A percentile compares a stretch with the other conserved stretches of the same genome.
These are phyloP conservation scores for Homalodisca vitripennis DNA, from an alignment of 1,140 invertebrate genomes.

Conservation along the genomic window DNA sequence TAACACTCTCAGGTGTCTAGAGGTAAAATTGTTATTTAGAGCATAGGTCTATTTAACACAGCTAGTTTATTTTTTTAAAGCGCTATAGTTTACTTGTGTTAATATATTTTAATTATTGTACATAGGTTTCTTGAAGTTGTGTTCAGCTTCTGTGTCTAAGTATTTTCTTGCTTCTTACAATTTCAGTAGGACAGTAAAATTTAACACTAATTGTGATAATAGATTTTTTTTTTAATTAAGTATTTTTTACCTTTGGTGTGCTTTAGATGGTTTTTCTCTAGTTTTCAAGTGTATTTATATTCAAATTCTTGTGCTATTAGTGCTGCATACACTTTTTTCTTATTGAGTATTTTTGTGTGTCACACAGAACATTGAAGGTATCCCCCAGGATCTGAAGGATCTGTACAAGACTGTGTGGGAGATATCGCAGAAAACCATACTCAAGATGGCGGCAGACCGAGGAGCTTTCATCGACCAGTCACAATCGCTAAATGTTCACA, in stretches of 20 bases:
- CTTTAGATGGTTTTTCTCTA: not conserved
- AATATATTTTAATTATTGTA: too few species aligned
- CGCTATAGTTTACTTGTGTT: too few species aligned
- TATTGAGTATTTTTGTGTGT: slow-evolving; percentile 28
- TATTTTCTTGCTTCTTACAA: too few species aligned
- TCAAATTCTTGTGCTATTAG: not conserved
- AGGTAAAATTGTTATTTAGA: too few species aligned
- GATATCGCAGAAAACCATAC: slow-evolving; percentile 89
- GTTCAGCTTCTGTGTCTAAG: too few species aligned
- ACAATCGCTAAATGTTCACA: slow-evolving; percentile 96
- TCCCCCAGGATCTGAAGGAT: slow-evolving; percentile 86
- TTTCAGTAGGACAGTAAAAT: too few species aligned
- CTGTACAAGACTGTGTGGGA: slow-evolving; percentile 99
- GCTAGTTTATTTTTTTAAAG: too few species aligned
- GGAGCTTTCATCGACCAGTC: slow-evolving; percentile 99
- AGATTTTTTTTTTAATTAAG: not conserved
- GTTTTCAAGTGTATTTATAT: not conserved
- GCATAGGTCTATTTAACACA: too few species aligned
- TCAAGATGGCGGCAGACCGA: slow-evolving; percentile 97
- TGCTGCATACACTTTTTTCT: not conserved
- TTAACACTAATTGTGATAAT: too few species aligned
- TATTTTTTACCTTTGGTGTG: not conserved
- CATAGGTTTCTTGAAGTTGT: too few species aligned
- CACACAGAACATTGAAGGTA: slow-evolving; percentile 74
- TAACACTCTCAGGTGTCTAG: too few species aligned